Evolutionary conservation across 2,113 vertebrate species (phyloP), one percentile per base, ranked within the genome.

Genomic region (Seriola rivoliana): DNA sequence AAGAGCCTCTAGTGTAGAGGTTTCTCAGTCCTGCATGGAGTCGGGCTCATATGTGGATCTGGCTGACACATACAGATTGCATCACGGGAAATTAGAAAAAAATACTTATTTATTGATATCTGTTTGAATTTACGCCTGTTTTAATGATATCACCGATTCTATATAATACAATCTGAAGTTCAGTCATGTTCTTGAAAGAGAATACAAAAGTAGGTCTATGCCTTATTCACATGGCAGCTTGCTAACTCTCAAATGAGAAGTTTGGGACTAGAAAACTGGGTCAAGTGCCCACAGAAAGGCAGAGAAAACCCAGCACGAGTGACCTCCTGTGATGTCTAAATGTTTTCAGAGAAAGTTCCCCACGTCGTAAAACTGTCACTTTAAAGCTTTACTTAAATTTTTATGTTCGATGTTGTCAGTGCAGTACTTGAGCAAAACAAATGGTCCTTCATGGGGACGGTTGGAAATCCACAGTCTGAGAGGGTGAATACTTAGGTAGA

Each of bases 381-480:
- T 38, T 64, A 11, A 46, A 52, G 11, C 21, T 55, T 29, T 7
- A 25, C 13, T 52, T 52, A 34, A 10, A n/a, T 42, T 70, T 74
- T 63, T 44, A 82, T 62, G 29, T 23, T 62, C 17, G 38, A 82
- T 44, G 54, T 68, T 72, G 69, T 72, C 5, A 29, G n/a, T 55
- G 29, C 8, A 21, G 21, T 52, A 52, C 16, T 42, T 42, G 29
- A 29, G 29, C 29, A 42, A 42, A 8, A 36, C 44, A 76, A 76
- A 77, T 16, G 29, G 48, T 58, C 8, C 1, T 38, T 66, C 3
- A 17, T 11, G 54, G 40, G 60, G 36, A 59, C 8, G 4, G n/a
- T 0, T 38, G 23, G 50, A 64, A 57, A 63, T 38, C 25, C 23
- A 52, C 23, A 59, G 14, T 50, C 57, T 57, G 17, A 70, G 46